These are phyloP conservation scores for Champsocephalus esox DNA, from an alignment of 2,797 vertebrate genomes.

Conservation along the genomic window DNA sequence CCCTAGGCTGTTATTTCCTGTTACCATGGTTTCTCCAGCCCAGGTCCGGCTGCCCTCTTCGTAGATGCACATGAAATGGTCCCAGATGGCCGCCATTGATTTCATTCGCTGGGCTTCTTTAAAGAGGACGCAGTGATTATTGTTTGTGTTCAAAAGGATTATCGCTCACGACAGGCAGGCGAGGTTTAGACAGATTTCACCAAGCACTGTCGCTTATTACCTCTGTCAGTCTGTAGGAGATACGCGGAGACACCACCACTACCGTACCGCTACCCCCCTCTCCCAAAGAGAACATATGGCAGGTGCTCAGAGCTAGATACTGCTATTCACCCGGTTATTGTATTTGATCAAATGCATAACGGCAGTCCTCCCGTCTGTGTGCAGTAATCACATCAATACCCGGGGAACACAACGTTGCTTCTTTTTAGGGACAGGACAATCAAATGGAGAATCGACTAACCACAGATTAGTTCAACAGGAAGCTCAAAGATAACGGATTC, in stretches of 20 bases:
- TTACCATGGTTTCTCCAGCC: slow-evolving; percentile 65
- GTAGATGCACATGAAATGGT: slow-evolving; percentile 44
- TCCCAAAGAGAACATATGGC: slow-evolving; percentile 67
- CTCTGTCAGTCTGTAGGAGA: slow-evolving; percentile 55
- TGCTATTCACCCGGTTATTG: slow-evolving; percentile 36
- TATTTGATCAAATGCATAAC: slow-evolving; percentile 22
- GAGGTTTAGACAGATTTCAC: slow-evolving; percentile 64
- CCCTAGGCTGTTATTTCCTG: slow-evolving; percentile 30
- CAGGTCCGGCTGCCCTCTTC: slow-evolving; percentile 40
- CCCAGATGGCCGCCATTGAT: slow-evolving; percentile 70
- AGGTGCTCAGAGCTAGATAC: slow-evolving; percentile 47
- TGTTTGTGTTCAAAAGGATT: slow-evolving; percentile 42
- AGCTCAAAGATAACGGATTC: neutral
- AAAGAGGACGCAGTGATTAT: slow-evolving; percentile 43
- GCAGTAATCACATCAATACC: neutral
- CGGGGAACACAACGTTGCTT: neutral
- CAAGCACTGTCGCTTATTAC: slow-evolving; percentile 64
- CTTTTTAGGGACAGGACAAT: neutral
- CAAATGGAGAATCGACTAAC: neutral
- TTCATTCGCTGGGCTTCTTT: slow-evolving; percentile 65
- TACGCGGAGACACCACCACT: slow-evolving; percentile 5
- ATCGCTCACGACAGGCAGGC: slow-evolving; percentile 39
- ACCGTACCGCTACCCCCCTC: slow-evolving; percentile 1
- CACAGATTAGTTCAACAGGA: neutral
- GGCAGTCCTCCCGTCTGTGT: neutral